phyloP scores from a whole-genome alignment of 2,113 vertebrate species.

The Phodopus roborovskii region DNA sequence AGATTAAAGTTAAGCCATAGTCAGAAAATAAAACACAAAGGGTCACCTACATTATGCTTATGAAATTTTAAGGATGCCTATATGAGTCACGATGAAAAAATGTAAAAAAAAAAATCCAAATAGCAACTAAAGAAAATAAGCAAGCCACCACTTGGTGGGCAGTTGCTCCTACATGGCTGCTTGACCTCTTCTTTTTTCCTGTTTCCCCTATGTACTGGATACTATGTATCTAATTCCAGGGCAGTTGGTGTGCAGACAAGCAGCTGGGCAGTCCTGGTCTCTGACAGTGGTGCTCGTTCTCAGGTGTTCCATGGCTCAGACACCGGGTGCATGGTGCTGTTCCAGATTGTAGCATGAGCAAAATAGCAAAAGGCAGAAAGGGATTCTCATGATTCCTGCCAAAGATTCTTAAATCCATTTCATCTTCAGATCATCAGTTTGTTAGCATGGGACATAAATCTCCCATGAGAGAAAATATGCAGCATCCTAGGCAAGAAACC shows the following conservation, averaged over 20 bases:
- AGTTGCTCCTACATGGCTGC: background rate
- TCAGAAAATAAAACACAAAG: constrained; percentile 1
- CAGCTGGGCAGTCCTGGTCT: background rate
- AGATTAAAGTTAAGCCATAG: background rate
- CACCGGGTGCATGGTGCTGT: background rate
- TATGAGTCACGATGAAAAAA: background rate
- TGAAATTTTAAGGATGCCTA: background rate
- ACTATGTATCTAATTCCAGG: background rate
- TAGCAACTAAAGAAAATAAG: background rate
- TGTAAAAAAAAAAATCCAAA: background rate
- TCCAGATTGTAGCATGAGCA: background rate
- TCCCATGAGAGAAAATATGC: background rate
- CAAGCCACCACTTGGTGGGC: background rate
- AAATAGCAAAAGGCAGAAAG: background rate
- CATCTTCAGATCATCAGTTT: background rate
- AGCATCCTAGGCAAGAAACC: background rate
- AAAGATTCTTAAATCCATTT: background rate
- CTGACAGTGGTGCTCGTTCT: background rate
- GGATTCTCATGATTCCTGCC: background rate
- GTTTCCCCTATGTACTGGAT: background rate
- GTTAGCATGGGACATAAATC: background rate
- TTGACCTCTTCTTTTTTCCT: background rate
- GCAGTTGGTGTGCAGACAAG: background rate
- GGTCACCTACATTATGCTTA: background rate
- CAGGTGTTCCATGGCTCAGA: background rate